phyloP scores from a whole-genome alignment of 2,888 invertebrate species.

The Tinea semifulvella region DNA sequence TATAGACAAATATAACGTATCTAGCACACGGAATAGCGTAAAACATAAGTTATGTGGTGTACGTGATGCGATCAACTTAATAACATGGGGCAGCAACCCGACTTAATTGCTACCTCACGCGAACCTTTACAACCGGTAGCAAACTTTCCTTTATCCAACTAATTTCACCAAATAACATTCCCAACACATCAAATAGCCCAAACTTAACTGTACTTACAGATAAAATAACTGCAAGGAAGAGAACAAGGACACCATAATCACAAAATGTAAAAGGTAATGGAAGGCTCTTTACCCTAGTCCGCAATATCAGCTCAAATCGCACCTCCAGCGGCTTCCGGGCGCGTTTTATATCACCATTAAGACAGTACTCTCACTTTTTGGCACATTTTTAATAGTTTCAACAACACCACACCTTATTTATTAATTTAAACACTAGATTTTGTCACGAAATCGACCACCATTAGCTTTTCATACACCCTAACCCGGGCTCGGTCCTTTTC shows the following conservation, averaged over 20 bases:
- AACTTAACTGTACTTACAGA: conserved; percentile 1
- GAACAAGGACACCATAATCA: conserved; percentile 2
- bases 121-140: conserved; percentile 17
- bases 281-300: conserved; percentile 54
- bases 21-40: background rate
- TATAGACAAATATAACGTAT: too few relatives aligned
- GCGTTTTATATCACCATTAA: conserved; percentile 60
- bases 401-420: conserved; percentile 56
- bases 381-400: conserved; percentile 57
- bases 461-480: conserved; percentile 56
- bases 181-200: background rate
- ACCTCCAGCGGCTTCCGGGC: conserved; percentile 53
- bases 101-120: conserved; percentile 30
- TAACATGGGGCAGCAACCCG: conserved; percentile 25
- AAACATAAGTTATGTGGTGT: conserved; percentile 17
- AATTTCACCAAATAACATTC: conserved; percentile 1
- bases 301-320: conserved; percentile 52
- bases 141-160: conserved; percentile 1
- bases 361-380: conserved; percentile 63
- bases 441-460: conserved; percentile 55
- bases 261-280: conserved; percentile 8
- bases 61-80: conserved; percentile 27
- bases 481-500: conserved; percentile 59
- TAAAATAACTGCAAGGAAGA: background rate
- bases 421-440: conserved; percentile 49